Evolutionary conservation across 2,113 vertebrate species (phyloP), one percentile per base, ranked within the genome.

Genomic region (Leiothrix lutea): DNA sequence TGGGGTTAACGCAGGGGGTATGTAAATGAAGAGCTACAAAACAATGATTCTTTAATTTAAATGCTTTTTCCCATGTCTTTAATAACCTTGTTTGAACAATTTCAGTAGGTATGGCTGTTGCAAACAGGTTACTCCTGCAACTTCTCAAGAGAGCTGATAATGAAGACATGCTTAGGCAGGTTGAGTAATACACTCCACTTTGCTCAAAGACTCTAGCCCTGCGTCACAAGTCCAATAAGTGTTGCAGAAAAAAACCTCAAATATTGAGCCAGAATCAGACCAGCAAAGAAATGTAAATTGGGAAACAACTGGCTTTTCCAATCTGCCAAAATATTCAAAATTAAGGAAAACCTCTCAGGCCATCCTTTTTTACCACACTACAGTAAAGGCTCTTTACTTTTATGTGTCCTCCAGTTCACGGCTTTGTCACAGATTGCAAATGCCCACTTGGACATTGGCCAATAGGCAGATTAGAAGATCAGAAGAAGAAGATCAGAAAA

Each of bases 171-270:
- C 17, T 58, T 31, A 53, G 5, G 9, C 16, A 78, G 51, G 26
- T 15, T 70, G 35, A 45, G 60, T 56, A 88, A 77, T 25, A 29
- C 17, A 25, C 25, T 62, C 14, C 24, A 18, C 33, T 85, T 87
- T 67, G 33, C 31, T 79, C 29, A 38, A 26, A 92, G 35, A 16
- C 33, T 29, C 22, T 8, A 48, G 40, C 72, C 50, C 11, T 42
- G 12, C 58, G 35, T 50, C 19, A 23, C 33, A 62, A 54, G 24
- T 15, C 45, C 54, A 70, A 2, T 28, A 74, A 48, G 13, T 56
- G 15, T 6, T 56, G 51, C 9, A n/a, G 3, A 15, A 24, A 33
- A 36, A 40, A 42, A 8, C 0, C 8, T 17, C 29, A 53, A 61
- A 80, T 4, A 0, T 17, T 61, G 26, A n/a, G 14, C 9, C 71